phyloP scores from a whole-genome alignment of 2,113 vertebrate genomes.

The Eudorcas thomsonii region DNA sequence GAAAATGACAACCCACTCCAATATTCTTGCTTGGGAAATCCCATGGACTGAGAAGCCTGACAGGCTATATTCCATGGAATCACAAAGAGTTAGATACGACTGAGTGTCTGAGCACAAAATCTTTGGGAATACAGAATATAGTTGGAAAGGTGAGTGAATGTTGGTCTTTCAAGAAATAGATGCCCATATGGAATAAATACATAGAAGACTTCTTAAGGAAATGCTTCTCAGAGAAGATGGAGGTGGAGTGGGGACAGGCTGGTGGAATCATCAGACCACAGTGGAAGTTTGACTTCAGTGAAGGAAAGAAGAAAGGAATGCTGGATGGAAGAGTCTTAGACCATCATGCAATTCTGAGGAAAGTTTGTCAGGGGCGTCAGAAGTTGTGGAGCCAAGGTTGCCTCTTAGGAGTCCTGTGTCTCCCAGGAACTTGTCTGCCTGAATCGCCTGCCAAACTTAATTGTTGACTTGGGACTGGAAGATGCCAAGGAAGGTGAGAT shows the following conservation, averaged over 20 bases:
- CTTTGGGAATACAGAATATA: not conserved
- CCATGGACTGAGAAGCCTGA: not conserved
- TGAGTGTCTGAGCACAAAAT: not conserved
- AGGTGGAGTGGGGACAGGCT: not conserved
- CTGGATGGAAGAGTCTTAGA: not conserved
- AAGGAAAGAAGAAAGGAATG: not conserved
- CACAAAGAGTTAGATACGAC: not conserved
- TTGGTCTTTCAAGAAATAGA: not conserved
- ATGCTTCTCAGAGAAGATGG: not conserved
- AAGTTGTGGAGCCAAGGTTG: not conserved
- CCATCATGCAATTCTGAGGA: not conserved
- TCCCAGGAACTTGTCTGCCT: not conserved
- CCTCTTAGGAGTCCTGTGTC: not conserved
- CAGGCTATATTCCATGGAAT: not conserved
- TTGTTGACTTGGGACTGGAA: not conserved
- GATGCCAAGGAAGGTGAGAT: not conserved
- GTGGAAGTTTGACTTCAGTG: not conserved
- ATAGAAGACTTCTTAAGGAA: not conserved
- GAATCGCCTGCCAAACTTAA: fast-evolving
- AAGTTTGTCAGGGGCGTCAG: not conserved
- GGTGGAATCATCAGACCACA: not conserved
- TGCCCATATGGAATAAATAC: not conserved
- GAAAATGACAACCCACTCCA: not conserved
- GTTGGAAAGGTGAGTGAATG: not conserved
- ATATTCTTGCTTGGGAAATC: not conserved